Evolutionary conservation across 2,888 invertebrate species (phyloP).

Genomic region (Oxystoma pomonae): DNA sequence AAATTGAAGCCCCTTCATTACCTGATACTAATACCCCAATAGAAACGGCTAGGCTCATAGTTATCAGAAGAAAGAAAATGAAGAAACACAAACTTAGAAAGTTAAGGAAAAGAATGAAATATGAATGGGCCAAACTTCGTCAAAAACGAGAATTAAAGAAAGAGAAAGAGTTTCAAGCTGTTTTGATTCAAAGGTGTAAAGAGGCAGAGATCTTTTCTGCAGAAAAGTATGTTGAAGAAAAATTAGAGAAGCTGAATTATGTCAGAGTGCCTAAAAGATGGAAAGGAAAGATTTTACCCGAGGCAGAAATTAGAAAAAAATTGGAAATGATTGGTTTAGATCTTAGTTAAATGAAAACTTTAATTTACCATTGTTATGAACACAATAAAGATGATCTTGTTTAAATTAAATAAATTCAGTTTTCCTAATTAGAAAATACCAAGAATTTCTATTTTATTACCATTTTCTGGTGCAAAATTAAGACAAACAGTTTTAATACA

Average conservation of each 20-base stretch:
- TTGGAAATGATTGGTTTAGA: conserved; percentile 39
- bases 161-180: conserved; percentile 74
- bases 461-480: too few species aligned
- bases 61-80: conserved; percentile 79
- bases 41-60: conserved; percentile 68
- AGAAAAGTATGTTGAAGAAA: conserved; percentile 63
- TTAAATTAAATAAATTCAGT: too few species aligned
- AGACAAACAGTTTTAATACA: too few species aligned
- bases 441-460: too few species aligned
- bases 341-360: neutral
- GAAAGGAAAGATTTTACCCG: conserved; percentile 62
- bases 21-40: conserved; percentile 53
- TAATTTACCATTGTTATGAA: too few species aligned
- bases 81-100: conserved; percentile 81
- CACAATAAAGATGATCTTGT: too few species aligned
- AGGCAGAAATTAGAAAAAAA: conserved; percentile 63
- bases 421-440: too few species aligned
- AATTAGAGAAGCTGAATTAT: conserved; percentile 46
- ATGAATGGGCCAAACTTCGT: conserved; percentile 66
- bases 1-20: conserved; percentile 35
- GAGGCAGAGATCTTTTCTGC: conserved; percentile 74
- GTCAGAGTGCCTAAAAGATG: conserved; percentile 34
- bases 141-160: conserved; percentile 67
- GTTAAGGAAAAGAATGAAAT: conserved; percentile 73
- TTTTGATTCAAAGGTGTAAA: conserved; percentile 63